phyloP scores from a whole-genome alignment of 2,113 vertebrate genomes.

The Chaetodon auriga region DNA sequence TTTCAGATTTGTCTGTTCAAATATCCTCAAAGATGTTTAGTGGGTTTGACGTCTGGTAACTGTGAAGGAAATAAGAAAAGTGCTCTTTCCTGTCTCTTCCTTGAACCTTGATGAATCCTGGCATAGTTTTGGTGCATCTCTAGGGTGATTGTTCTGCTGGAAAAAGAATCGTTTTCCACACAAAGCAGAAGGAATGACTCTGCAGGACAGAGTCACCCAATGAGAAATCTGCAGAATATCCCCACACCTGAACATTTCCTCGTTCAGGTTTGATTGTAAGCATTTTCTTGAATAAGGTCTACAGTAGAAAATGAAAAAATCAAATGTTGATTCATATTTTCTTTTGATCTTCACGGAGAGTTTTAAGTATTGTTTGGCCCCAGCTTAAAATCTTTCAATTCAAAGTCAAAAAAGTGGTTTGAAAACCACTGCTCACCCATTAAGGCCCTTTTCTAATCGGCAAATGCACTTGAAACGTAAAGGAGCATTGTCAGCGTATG shows the following conservation, averaged over 20 bases:
- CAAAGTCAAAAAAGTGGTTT: background rate
- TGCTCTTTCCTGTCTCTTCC: background rate
- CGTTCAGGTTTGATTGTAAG: background rate
- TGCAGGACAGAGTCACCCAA: background rate
- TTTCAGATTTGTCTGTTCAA: background rate
- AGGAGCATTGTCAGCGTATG: background rate
- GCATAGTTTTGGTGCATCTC: background rate
- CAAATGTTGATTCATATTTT: background rate
- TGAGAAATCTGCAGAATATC: background rate
- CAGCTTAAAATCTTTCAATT: background rate
- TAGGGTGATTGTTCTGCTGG: background rate
- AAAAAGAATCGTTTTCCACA: background rate
- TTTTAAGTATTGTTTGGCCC: background rate
- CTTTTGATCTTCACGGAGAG: background rate
- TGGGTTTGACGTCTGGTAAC: background rate
- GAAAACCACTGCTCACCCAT: background rate
- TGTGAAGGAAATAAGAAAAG: background rate
- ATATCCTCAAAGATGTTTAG: background rate
- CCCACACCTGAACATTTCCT: background rate
- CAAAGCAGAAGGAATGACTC: background rate
- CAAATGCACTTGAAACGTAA: background rate
- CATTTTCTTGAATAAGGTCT: too few relatives aligned
- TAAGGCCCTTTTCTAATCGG: background rate
- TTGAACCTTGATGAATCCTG: background rate
- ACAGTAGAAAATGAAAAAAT: background rate